Base-by-base conservation (phyloP, 2,797 vertebrate genomes). In the Dendrocincla fuliginosa region DNA sequence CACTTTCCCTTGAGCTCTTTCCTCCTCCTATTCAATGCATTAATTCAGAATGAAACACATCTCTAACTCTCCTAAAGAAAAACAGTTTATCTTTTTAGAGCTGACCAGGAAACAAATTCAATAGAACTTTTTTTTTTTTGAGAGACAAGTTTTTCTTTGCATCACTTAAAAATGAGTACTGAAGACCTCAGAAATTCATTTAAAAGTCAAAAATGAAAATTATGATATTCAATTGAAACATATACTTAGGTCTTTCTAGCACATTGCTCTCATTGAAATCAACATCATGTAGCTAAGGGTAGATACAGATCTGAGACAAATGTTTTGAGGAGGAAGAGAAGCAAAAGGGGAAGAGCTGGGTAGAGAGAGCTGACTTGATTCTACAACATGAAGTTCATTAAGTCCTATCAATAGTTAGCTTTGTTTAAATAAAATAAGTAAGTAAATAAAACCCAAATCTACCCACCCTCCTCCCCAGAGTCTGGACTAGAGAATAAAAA, bases 301-400 rank as follows among this genome's bases (percentile, higher is more conserved):
- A 86, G 35, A 50, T 9, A 11, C 19, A 84, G 23, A 24, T 90
- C 56, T 6, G 14, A 85, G 24, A 87, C 3, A 23, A 76, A 10
- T 35, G 27, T 60, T 89, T 81, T 53, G n/a, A 95, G 91, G 68
- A 92, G 87, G 82, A 92, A 84, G 53, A 85, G 39, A 87, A 74
- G 68, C 13, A 1, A 71, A 91, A 95, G 64, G 63, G 78, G 41
- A 94, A 95, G 52, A 68, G 37, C 9, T 74, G 64, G 78, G 83
- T 75, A 93, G 50, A 76, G 53, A 52, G 0, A 1, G 35, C 25
- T 57, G 61, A 77, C 49, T 50, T 56, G 30, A 56, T 78, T 71
- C n/a, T 84, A 71, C 17, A 69, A 76, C 18, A 30, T 15, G 9
- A 76, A 55, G 32, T 90, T 52, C 81, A 47, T 81, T 67, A 87